These are phyloP conservation scores for Fragum fragum DNA, from an alignment of 2,888 invertebrate genomes.

Conservation along the genomic window DNA sequence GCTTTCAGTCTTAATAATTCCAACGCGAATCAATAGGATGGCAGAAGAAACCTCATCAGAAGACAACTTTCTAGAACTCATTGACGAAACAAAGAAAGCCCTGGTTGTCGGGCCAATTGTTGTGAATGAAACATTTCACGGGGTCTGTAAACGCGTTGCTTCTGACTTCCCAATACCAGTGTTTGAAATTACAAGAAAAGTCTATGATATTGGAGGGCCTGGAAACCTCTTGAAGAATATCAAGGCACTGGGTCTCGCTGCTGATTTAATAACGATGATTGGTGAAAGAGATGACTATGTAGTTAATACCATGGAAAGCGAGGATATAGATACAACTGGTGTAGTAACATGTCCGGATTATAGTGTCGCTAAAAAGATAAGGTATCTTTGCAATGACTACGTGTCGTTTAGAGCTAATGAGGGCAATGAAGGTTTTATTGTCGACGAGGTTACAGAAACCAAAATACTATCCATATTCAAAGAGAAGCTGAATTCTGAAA, in stretches of 20 bases:
- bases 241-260: slow-evolving; percentile 21
- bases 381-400: slow-evolving; percentile 25
- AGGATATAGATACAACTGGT: neutral
- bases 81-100: slow-evolving; percentile 14
- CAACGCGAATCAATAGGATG: neutral
- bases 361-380: slow-evolving; percentile 19
- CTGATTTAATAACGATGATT: slow-evolving; percentile 37
- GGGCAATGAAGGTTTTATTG: slow-evolving; percentile 3
- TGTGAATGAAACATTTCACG: slow-evolving; percentile 34
- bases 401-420: slow-evolving; percentile 4
- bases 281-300: slow-evolving; percentile 23
- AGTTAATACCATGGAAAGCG: slow-evolving; percentile 1
- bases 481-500: neutral
- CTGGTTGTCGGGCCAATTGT: slow-evolving; percentile 41
- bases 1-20: neutral
- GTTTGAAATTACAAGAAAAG: slow-evolving; percentile 11
- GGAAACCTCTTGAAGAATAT: slow-evolving; percentile 38
- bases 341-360: slow-evolving; percentile 14
- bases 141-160: slow-evolving; percentile 32
- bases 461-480: neutral
- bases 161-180: slow-evolving; percentile 39
- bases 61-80: neutral
- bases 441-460: neutral
- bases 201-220: slow-evolving; percentile 34
- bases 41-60: neutral